Percentiles rank a stretch among this genome's conserved stretches.
phyloP scores from a whole-genome alignment of 2,113 vertebrate genomes.

The Paramisgurnus dabryanus region DNA sequence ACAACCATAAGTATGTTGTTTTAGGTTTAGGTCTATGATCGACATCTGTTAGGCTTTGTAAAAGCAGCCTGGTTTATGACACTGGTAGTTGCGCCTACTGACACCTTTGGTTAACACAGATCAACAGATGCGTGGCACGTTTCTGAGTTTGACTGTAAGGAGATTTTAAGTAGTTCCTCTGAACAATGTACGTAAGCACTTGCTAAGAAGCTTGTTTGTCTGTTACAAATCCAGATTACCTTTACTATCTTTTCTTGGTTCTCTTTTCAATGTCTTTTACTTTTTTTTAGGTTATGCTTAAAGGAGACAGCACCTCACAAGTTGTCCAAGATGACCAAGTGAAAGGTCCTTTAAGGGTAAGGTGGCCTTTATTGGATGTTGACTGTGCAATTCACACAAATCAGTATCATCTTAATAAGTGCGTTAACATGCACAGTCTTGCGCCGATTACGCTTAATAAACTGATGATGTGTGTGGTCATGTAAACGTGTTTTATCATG shows the following conservation, averaged over 20 bases:
- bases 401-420: background rate
- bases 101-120: background rate
- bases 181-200: background rate
- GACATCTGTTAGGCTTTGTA: background rate
- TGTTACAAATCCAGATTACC: conserved; percentile 48
- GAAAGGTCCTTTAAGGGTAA: conserved; percentile 93
- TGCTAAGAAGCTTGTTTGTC: conserved; percentile 30
- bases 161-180: background rate
- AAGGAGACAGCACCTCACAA: conserved; percentile 91
- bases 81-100: background rate
- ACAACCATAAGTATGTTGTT: conserved; percentile 1
- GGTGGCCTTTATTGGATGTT: conserved; percentile 49
- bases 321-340: conserved; percentile 98
- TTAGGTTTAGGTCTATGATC: background rate
- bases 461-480: too few relatives aligned
- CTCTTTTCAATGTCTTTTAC: conserved; percentile 8
- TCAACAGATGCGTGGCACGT: background rate
- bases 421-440: too few relatives aligned
- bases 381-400: background rate
- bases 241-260: conserved; percentile 23
- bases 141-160: background rate
- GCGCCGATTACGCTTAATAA: too few relatives aligned
- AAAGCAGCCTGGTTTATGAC: background rate
- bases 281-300: conserved; percentile 84
- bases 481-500: too few relatives aligned